These are phyloP conservation scores for Callorhinus ursinus DNA, from an alignment of 2,113 vertebrate species.

Conservation along the genomic window DNA sequence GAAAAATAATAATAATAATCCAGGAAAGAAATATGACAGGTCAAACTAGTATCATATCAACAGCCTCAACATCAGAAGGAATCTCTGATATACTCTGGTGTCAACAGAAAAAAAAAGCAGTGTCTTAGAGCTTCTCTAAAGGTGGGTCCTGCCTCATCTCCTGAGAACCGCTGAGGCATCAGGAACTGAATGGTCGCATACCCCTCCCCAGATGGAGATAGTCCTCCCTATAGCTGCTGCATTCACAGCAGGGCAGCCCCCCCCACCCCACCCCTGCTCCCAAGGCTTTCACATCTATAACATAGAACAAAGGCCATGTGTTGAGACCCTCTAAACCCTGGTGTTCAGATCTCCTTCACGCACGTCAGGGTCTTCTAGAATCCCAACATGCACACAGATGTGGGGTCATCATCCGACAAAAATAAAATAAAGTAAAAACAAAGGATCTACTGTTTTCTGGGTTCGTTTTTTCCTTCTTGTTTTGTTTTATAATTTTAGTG, in stretches of 20 bases:
- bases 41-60: background rate
- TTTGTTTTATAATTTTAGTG: background rate
- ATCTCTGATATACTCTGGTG: background rate
- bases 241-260: background rate
- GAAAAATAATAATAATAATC: background rate
- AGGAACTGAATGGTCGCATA: fast-evolving
- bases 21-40: background rate
- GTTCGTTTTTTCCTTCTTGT: background rate
- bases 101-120: background rate
- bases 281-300: background rate
- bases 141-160: background rate
- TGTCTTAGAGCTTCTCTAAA: background rate
- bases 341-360: background rate
- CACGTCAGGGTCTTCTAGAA: background rate
- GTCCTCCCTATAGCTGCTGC: background rate
- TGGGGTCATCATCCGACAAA: background rate
- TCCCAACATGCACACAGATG: background rate
- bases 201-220: background rate
- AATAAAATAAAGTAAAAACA: background rate
- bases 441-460: background rate
- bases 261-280: background rate
- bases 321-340: background rate
- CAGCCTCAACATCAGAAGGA: background rate
- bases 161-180: background rate
- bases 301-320: background rate